Evolutionary conservation across 2,888 invertebrate species (phyloP), one percentile per base, ranked within the genome.

Genomic region (Mantis religiosa): DNA sequence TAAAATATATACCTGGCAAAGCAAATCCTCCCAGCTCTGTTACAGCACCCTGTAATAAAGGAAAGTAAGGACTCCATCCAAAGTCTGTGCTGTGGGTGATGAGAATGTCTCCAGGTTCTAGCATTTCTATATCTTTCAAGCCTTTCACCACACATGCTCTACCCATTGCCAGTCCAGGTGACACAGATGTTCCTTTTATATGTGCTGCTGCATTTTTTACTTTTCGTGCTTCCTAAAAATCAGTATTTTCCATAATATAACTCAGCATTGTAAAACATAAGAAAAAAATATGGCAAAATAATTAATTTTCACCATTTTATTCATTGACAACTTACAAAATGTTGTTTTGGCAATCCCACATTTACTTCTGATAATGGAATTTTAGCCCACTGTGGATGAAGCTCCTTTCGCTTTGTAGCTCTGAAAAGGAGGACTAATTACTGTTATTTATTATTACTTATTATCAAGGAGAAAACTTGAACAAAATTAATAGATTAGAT

Each of bases 11-110:
- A 96, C 97, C 97, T 92, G 97, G 97, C 81, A 97, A 97, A 91
- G 97, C 95, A 4, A 97, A 94, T 47, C 97, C 97, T 0, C 97
- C 97, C 0, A 97, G 94, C 92, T 98, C 97, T 0, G 97, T 97
- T 14, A 97, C 96, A 86, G 97, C 95, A 14, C 97, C 98, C 0
- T 95, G 93, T 28, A 98, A 92, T 86, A 97, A 94, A 0, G 97
- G 97, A 92, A 97, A 98, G 93, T 97, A 97, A 0, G 97, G 97
- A 3, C 96, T 96, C 97, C 97, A 98, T 1, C 97, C 97, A 90
- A 97, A 96, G 92, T 98, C 97, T 0, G 97, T 97, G 83, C 95
- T 95, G 91, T 94, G 94, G 0, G 97, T 97, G 91, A 98, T 95
- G 90, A 98, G 93, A 90, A 98, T 94, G 92, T 98, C 97, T 0